phyloP scores from a whole-genome alignment of 2,888 invertebrate species.

The Melangyna quadrimaculata region DNA sequence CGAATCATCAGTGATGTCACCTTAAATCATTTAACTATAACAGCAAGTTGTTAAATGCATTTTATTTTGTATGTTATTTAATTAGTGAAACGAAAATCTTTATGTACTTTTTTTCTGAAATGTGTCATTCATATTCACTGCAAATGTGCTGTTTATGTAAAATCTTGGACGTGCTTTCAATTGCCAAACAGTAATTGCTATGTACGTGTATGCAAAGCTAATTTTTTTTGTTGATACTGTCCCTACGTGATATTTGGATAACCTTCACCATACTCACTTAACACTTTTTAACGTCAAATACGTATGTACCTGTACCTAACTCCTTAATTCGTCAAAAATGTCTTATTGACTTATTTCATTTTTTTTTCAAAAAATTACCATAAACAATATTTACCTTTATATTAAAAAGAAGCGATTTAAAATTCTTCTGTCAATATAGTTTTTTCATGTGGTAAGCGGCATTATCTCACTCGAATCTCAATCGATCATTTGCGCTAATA shows the following conservation, averaged over 20 bases:
- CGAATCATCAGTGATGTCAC: too few relatives aligned
- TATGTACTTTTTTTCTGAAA: background rate
- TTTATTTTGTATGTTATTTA: too few relatives aligned
- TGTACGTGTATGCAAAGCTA: background rate
- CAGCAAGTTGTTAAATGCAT: too few relatives aligned
- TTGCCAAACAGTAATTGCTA: background rate
- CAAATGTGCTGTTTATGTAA: background rate
- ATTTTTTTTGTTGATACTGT: background rate
- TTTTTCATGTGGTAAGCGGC: background rate
- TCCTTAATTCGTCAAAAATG: background rate
- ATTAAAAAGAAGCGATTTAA: background rate
- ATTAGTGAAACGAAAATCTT: too few relatives aligned
- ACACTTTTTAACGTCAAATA: background rate
- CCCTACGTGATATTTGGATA: background rate
- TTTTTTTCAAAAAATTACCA: background rate
- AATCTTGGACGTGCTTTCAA: background rate
- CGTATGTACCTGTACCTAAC: background rate
- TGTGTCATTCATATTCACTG: background rate
- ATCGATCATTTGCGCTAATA: background rate
- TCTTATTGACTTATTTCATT: background rate
- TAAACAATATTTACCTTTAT: background rate
- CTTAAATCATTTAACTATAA: too few relatives aligned
- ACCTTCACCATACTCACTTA: background rate
- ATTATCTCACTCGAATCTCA: background rate
- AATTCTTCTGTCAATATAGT: background rate